Evolutionary conservation across 2,888 invertebrate genomes (phyloP), one percentile per base, ranked within the genome.

Genomic region (Lasiommata megera): DNA sequence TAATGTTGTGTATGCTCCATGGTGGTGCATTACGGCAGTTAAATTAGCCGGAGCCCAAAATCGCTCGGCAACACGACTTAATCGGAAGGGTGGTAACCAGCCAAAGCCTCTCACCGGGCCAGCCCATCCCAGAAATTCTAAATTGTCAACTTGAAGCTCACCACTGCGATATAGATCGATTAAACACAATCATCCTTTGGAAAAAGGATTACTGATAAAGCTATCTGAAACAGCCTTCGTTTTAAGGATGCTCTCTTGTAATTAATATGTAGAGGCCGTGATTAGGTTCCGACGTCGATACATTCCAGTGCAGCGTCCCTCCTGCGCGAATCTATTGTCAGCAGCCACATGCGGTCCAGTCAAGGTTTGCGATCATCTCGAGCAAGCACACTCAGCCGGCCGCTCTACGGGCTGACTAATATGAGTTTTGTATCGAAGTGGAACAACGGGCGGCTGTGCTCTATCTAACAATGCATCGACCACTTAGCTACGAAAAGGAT

Each of bases 351-450:
- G 18, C 16, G 41, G 29, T 57, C 68, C 67, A 68, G 65, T 71
- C 71, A 60, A 62, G 67, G 68, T 79, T 74, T 72, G 72, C 70
- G 67, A 75, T 75, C 74, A 78, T 79, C 74, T 79, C 75, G 74
- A 73, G 68, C 53, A 41, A 29, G 17, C 28, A 1, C 44, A 12
- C 14, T 1, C 1, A 16, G 16, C 31, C 60, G 59, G 64, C 59
- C 63, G 65, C 68, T 62, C 64, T 71, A 72, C 70, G 66, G 63
- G 65, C 65, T 59, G 63, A 66, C 67, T 76, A 76, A 76, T 68
- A 72, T 56, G 61, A 68, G 71, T 71, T 68, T 67, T 63, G 9
- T 29, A 56, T 64, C 50, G 58, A 59, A 50, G 38, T 16, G 41
- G 56, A 69, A 80, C 77, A 82, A 76, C 66, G 69, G 61, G 55